phyloP scores from a whole-genome alignment of 1,140 invertebrate species.

The Araneus ventricosus region DNA sequence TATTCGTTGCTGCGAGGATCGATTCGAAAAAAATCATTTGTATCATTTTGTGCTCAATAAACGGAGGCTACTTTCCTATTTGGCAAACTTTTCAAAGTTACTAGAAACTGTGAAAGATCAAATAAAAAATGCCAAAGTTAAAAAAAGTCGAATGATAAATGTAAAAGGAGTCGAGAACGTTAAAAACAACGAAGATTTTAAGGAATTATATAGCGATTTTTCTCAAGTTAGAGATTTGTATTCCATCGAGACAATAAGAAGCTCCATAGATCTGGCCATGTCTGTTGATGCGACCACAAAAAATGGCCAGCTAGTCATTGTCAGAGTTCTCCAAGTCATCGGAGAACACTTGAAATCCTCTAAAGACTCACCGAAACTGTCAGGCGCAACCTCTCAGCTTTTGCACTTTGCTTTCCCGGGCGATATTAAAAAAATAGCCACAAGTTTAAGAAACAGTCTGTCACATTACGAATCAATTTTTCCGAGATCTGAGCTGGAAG shows the following conservation, averaged over 20 bases:
- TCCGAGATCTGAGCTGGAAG: conserved; percentile 4
- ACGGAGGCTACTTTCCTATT: neutral
- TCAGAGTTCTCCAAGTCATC: conserved; percentile 21
- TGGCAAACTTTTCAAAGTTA: conserved; percentile 28
- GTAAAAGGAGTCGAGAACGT: neutral
- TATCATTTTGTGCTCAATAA: neutral
- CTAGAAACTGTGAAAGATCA: neutral
- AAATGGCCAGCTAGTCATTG: conserved; percentile 15
- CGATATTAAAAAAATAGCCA: neutral
- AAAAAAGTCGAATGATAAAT: neutral
- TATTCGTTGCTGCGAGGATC: neutral
- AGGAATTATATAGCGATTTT: neutral
- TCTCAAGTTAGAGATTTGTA: neutral
- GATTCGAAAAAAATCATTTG: neutral
- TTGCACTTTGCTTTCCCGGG: neutral
- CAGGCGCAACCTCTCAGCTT: neutral
- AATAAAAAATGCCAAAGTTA: neutral
- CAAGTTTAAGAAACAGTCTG: conserved; percentile 34
- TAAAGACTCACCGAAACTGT: conserved; percentile 41
- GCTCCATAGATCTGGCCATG: neutral
- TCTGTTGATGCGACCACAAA: neutral
- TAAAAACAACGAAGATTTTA: neutral
- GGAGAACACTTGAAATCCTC: conserved; percentile 37
- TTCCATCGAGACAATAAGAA: conserved; percentile 26
- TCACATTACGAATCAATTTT: neutral